phyloP scores from a whole-genome alignment of 1,140 invertebrate species.

The Maniola jurtina region DNA sequence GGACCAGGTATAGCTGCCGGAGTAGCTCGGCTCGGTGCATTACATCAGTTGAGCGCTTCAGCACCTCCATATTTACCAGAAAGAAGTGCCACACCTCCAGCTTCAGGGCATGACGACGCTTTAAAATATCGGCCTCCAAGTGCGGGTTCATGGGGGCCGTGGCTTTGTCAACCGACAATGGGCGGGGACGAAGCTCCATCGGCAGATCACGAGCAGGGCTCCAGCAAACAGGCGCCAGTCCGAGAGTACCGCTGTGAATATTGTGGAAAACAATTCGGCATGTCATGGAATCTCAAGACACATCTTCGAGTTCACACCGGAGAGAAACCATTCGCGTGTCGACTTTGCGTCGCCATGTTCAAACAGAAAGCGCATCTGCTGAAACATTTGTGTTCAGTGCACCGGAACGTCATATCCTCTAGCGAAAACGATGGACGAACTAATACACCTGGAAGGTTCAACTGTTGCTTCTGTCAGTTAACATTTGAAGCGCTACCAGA shows the following conservation, averaged over 20 bases:
- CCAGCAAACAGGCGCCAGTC: conserved; percentile 81
- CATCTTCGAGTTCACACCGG: conserved; percentile 91
- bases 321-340: conserved; percentile 92
- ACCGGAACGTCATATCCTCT: conserved; percentile 89
- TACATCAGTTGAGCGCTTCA: conserved; percentile 84
- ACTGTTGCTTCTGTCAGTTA: conserved; percentile 91
- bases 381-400: conserved; percentile 92
- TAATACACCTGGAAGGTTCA: conserved; percentile 83
- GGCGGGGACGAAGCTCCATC: conserved; percentile 79
- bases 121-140: conserved; percentile 85
- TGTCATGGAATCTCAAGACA: conserved; percentile 94
- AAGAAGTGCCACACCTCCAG: conserved; percentile 79
- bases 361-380: conserved; percentile 92
- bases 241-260: conserved; percentile 92
- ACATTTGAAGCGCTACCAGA: conserved; percentile 91
- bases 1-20: conserved; percentile 67
- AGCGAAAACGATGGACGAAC: conserved; percentile 84
- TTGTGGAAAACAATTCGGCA: conserved; percentile 93
- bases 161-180: conserved; percentile 83
- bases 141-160: conserved; percentile 85
- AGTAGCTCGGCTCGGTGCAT: conserved; percentile 69
- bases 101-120: conserved; percentile 79
- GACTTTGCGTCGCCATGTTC: conserved; percentile 92
- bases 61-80: conserved; percentile 85
- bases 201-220: conserved; percentile 77